Base-by-base conservation (phyloP, 2,888 invertebrate species). In the Limnephilus lunatus region DNA sequence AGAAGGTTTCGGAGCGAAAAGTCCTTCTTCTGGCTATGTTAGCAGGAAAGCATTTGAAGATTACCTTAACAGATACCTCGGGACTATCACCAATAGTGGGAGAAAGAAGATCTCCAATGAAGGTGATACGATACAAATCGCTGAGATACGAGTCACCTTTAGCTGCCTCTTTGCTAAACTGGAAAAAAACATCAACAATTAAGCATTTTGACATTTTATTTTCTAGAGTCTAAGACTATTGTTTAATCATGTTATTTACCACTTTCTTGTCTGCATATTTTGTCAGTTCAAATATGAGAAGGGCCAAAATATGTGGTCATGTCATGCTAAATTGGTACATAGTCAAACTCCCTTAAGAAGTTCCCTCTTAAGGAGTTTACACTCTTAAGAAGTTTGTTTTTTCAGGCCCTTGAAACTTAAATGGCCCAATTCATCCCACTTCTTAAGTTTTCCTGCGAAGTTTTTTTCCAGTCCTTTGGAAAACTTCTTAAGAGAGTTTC, bases 131-230 rank as follows among this genome's bases (percentile, higher is more conserved):
- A 87, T 96, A 96, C 0, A 97, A 95, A 92, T 96, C 96, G 94
- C 98, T 97, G 89, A 98, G 94, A 94, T 97, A 98, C 0, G 97
- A 97, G 94, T 98, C 98, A 0, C 98, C 98, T 94, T 97, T 97
- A 1, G 95, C 95, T 0, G 95, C 35, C 39, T 39, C 83, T 83
- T 35, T 39, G 35, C 25, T 35, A 83, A 83, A 83, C 83, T 83
- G 32, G 35, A 35, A 83, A 39, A n/a, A 15, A 32, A 83, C 35
- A 32, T 35, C 82, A 32, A 83, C 7, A 68, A 25, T 68, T n/a
- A 25, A 68, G 25, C 25, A 68, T 25, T n/a, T 25, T 68, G n/a
- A 25, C 19, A 53, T 19, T 53, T 1, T 53, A 53, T 53, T 53
- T 53, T 53, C 15, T 19, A 19, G 19, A 15, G 19, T 9, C 39